Evolutionary conservation across 2,888 invertebrate species (phyloP).

Genomic region (Ormyrus thymus): DNA sequence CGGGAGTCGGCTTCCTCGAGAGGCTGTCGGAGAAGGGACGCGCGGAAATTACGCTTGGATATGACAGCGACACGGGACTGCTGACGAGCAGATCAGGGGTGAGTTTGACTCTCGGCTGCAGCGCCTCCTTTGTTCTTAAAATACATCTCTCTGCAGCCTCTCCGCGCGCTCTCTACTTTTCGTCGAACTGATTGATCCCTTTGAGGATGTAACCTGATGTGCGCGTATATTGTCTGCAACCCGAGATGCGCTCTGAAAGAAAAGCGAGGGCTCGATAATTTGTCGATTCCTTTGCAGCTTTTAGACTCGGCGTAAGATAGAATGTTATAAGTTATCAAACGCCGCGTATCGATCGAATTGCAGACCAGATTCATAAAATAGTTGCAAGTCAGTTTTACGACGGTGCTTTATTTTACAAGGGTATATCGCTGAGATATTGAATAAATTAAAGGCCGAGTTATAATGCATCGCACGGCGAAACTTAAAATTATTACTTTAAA

Average conservation of each 20-base stretch:
- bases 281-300: background rate
- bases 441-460: no score
- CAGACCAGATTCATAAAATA: background rate
- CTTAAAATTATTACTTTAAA: no score
- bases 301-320: background rate
- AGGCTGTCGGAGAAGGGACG: conserved; percentile 92
- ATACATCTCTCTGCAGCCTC: background rate
- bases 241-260: conserved; percentile 41
- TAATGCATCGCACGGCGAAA: no score
- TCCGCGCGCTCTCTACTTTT: background rate
- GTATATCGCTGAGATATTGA: no score
- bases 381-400: background rate
- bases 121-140: conserved; percentile 33
- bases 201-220: conserved; percentile 37
- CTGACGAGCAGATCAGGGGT: conserved; percentile 89
- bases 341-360: background rate
- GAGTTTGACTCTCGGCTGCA: conserved; percentile 67
- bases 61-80: conserved; percentile 91
- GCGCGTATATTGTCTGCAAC: conserved; percentile 14
- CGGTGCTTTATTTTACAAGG: no score
- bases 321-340: background rate
- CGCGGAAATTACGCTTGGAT: conserved; percentile 91
- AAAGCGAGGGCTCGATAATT: conserved; percentile 5
- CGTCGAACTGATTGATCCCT: conserved; percentile 42
- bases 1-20: conserved; percentile 93